Evolutionary conservation across 1,140 invertebrate genomes (phyloP), one percentile per base, ranked within the genome.

Genomic region (Gryon sp.): DNA sequence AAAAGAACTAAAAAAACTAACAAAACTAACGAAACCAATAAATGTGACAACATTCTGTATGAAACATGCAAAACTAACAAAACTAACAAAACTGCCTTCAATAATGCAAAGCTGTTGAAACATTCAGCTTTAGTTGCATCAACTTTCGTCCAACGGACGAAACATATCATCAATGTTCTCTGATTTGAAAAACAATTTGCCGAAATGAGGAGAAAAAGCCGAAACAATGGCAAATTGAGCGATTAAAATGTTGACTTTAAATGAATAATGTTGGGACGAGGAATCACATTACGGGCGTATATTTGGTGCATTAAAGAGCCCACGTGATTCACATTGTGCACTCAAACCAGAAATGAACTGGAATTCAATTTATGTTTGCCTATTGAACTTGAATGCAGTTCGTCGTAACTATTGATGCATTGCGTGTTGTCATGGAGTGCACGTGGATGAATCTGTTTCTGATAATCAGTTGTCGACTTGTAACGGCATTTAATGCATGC

Each of bases 301-400:
- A 43, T 43, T 41, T 43, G 26, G 2, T 20, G 53, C 24, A 52
- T 34, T 45, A 34, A 50, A 59, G 19, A 43, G n/a, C 43, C 34
- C 34, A 50, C 45, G 45, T 60, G 53, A 69, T 34, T 52, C 53
- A 36, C 45, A 36, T 52, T 30, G 22, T 0, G 18, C 7, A 16
- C 32, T 52, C 26, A 43, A 60, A 60, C 22, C 41, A 36, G 22
- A 52, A 69, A 59, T 19, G 19, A 40, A 60, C 18, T 59, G 30
- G 18, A 55, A 53, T 55, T 52, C 14, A 53, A 38, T 72, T 62
- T 46, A 62, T 62, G 46, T 60, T 70, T 69, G 28, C 36, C 22
- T 45, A 70, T 60, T 38, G 36, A 53, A 70, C 14, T 52, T 70
- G 14, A 14, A 50, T 50, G 36, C 53, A 60, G 46, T 28, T 46